Evolutionary conservation across 2,888 invertebrate species (phyloP).

Genomic region (Tipula vernalis): DNA sequence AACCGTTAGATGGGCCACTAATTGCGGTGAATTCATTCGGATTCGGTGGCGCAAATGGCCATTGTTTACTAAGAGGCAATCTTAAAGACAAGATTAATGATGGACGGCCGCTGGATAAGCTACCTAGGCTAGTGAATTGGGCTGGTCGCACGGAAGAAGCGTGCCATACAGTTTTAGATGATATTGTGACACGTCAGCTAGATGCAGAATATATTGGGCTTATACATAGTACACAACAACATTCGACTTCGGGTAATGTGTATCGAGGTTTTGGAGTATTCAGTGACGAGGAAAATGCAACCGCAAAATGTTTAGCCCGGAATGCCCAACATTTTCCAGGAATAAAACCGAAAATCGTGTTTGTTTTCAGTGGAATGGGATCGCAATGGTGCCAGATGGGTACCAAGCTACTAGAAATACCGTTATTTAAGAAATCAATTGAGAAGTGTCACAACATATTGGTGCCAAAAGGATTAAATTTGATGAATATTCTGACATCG

Average conservation of each 20-base stretch:
- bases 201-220: constrained; percentile 50
- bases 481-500: constrained; percentile 51
- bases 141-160: constrained; percentile 73
- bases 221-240: constrained; percentile 45
- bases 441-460: constrained; percentile 44
- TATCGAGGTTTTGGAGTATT: constrained; percentile 61
- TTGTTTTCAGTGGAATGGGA: constrained; percentile 86
- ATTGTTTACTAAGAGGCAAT: constrained; percentile 25
- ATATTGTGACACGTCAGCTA: constrained; percentile 45
- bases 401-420: constrained; percentile 56
- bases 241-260: constrained; percentile 49
- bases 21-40: constrained; percentile 86
- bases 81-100: constrained; percentile 36
- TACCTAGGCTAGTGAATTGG: constrained; percentile 58
- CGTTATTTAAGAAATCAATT: constrained; percentile 59
- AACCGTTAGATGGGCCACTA: constrained; percentile 57
- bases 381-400: constrained; percentile 84
- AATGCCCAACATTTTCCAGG: constrained; percentile 49
- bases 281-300: constrained; percentile 20
- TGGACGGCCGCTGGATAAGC: constrained; percentile 47
- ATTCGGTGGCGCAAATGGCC: constrained; percentile 80
- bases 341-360: constrained; percentile 63
- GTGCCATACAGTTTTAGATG: constrained; percentile 49
- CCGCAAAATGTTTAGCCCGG: constrained; percentile 37
- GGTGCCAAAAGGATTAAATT: constrained; percentile 46